Evolutionary conservation across 53 echinoderm and acorn worm species (phyloP), one percentile per base, ranked within the genome.

Genomic region (Zoroaster sp.): DNA sequence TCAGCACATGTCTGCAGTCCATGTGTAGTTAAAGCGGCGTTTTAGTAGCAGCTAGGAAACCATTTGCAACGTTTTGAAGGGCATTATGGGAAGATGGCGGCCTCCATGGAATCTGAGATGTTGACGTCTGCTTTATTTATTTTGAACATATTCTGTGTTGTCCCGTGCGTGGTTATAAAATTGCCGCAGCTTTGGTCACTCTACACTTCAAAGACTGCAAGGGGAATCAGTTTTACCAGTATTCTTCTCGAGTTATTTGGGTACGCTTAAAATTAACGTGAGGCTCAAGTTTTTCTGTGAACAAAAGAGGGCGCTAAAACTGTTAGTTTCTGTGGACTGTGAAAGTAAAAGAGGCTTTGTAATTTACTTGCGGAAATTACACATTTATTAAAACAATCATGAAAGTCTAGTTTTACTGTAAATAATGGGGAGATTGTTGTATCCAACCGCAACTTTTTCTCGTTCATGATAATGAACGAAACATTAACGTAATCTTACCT

Each of bases 161-260:
- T 88, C 18, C 88, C 88, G 5, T 77, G 88, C 41, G 76, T 77
- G 13, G 88, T 75, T 23, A 37, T 88, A 4, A 88, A 88, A 75
- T 10, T 88, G n/a, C 77, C 88, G 12, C 88, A 88, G 25, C 31
- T 88, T 5, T 77, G 66, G 88, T 34, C 75, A 28, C 41, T 88
- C 10, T 88, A 75, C 42, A 31, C 17, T 14, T 31, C 40, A n/a
- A 88, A 75, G 43, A 74, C 59, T 77, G 34, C 77, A 77, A 77
- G 45, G 44, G 88, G 88, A 40, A 34, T 88, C 67, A 88, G 88
- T 43, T 65, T 51, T 8, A 12, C 66, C 10, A 88, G 88, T 52
- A 36, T 77, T 39, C 36, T 76, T 35, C 74, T 88, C 10, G 77
- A 88, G 44, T 43, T 75, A n/a, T 46, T 34, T 33, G 44, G 88